Evolutionary conservation across 1,140 invertebrate genomes (phyloP).

Genomic region (Leptopilina boulardi): DNA sequence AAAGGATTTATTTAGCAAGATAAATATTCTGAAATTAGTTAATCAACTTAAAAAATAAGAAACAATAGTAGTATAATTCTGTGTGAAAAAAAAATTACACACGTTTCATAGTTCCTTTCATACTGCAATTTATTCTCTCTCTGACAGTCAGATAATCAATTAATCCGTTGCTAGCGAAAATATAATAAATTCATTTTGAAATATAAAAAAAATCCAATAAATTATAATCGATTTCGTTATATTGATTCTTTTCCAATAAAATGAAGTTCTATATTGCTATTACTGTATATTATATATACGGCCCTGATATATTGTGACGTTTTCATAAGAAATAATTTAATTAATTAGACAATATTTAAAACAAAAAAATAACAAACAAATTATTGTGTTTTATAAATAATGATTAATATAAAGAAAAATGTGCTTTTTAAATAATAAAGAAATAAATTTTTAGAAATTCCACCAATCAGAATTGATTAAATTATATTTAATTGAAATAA

Average conservation of each 20-base stretch:
- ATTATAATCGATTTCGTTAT: too few relatives aligned
- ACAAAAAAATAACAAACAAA: background rate
- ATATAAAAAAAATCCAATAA: too few relatives aligned
- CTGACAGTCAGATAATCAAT: background rate
- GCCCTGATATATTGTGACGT: background rate
- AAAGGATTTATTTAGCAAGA: too few relatives aligned
- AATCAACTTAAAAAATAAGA: too few relatives aligned
- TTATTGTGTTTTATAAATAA: background rate
- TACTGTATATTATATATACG: background rate
- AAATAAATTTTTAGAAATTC: background rate
- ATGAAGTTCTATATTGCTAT: background rate
- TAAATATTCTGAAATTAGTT: too few relatives aligned
- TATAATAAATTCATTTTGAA: too few relatives aligned
- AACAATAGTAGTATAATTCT: too few relatives aligned
- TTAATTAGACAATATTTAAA: background rate
- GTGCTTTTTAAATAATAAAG: background rate
- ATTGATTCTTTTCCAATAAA: background rate
- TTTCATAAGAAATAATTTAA: background rate
- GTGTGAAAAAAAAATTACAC: too few relatives aligned
- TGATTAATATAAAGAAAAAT: background rate
- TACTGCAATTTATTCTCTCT: background rate
- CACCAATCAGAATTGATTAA: conserved; percentile 2
- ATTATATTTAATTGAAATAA: too few relatives aligned
- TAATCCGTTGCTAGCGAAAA: too few relatives aligned
- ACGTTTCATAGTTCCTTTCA: too few relatives aligned